These are phyloP conservation scores for Strix aluco DNA, from an alignment of 2,113 vertebrate genomes.

Conservation along the genomic window DNA sequence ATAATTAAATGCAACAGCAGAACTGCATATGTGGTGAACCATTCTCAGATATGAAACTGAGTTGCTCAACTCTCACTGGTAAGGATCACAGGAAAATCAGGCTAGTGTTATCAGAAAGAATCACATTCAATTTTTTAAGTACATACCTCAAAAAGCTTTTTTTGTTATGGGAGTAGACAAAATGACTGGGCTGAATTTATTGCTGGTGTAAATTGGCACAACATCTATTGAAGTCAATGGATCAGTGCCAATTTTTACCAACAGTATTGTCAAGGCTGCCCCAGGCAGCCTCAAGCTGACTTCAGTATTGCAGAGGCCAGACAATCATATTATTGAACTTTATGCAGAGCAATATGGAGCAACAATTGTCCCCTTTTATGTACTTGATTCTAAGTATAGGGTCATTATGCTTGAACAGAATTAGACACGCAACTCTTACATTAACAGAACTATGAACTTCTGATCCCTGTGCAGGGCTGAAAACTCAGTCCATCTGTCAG, in stretches of 20 bases:
- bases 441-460: neutral
- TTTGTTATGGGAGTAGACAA: neutral
- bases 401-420: neutral
- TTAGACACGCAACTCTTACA: neutral
- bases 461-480: neutral
- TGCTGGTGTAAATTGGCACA: constrained; percentile 7
- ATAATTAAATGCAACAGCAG: neutral
- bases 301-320: neutral
- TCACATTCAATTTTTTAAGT: neutral
- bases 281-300: neutral
- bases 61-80: neutral
- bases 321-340: neutral
- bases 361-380: neutral
- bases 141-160: neutral
- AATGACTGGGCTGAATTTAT: neutral
- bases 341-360: neutral
- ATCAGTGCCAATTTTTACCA: neutral
- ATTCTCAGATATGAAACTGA: neutral
- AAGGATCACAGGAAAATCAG: neutral
- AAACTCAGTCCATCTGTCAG: neutral
- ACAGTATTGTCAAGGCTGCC: neutral
- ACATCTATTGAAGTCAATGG: neutral
- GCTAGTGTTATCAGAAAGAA: neutral
- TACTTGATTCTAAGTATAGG: neutral
- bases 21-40: neutral